A percentile compares a stretch with the other conserved stretches of the same genome.
Conservation (phyloP, 2,113 vertebrate species). For the Myanophis thanlyinensis region DNA sequence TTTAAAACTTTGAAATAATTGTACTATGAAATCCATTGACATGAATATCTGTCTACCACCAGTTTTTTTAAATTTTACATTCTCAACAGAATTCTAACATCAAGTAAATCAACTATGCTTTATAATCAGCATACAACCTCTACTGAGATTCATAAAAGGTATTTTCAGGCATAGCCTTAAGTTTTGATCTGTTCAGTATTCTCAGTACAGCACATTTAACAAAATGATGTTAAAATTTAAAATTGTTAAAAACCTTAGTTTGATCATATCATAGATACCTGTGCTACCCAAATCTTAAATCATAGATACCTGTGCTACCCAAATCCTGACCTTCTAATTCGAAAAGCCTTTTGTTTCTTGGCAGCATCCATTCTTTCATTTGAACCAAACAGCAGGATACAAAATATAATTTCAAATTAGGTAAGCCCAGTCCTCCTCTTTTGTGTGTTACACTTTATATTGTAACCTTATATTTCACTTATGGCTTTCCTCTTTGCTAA, state of each 20-base stretch:
- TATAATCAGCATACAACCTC: neutral
- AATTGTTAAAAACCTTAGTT: neutral
- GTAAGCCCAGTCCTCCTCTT: neutral
- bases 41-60: neutral
- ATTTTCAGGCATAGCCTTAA: neutral
- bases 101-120: neutral
- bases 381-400: neutral
- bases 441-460: too few relatives aligned
- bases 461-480: neutral
- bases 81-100: neutral
- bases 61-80: neutral
- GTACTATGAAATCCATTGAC: neutral
- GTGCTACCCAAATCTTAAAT: neutral
- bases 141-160: neutral
- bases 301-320: neutral
- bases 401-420: neutral
- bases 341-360: neutral
- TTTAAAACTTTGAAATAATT: neutral
- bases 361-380: neutral
- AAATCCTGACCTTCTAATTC: neutral
- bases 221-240: neutral
- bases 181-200: neutral
- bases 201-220: too few relatives aligned
- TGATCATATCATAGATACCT: neutral
- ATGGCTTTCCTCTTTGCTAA: neutral